phyloP scores from a whole-genome alignment of 2,888 invertebrate species.

The Metallyticus violacea region DNA sequence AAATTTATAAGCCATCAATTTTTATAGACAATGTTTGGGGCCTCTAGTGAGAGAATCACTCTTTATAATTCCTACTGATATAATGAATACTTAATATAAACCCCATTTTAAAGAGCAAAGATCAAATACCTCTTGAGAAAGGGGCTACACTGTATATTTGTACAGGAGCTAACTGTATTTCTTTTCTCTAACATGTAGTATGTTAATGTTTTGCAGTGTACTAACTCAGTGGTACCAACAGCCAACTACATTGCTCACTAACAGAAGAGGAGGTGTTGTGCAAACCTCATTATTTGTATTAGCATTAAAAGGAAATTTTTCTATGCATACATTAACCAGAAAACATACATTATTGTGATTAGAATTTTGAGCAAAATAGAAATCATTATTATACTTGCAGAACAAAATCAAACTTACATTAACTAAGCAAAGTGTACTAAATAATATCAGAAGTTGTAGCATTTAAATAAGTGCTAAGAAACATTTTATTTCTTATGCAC shows the following conservation, averaged over 20 bases:
- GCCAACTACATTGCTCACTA: neutral
- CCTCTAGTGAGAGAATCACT: too few species aligned
- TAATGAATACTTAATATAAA: too few species aligned
- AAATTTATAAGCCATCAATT: too few species aligned
- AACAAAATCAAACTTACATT: too few species aligned
- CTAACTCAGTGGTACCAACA: neutral
- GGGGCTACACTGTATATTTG: neutral
- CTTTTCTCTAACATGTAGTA: neutral
- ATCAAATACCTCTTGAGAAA: too few species aligned
- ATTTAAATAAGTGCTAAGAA: too few species aligned
- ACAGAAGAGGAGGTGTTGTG: neutral
- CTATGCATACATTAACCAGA: neutral
- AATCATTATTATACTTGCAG: neutral
- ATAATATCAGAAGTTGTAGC: neutral
- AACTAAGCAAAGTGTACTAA: too few species aligned
- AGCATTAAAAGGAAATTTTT: neutral
- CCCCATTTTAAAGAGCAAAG: too few species aligned
- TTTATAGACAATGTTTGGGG: too few species aligned
- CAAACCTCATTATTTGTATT: neutral
- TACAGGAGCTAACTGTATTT: neutral
- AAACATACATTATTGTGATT: neutral
- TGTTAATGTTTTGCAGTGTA: neutral
- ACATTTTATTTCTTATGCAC: neutral
- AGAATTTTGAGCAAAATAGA: neutral
- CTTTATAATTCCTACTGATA: too few species aligned